Evolutionary conservation across 2,888 invertebrate species (phyloP), one percentile per base, ranked within the genome.

Genomic region (Ophion slaviceki): DNA sequence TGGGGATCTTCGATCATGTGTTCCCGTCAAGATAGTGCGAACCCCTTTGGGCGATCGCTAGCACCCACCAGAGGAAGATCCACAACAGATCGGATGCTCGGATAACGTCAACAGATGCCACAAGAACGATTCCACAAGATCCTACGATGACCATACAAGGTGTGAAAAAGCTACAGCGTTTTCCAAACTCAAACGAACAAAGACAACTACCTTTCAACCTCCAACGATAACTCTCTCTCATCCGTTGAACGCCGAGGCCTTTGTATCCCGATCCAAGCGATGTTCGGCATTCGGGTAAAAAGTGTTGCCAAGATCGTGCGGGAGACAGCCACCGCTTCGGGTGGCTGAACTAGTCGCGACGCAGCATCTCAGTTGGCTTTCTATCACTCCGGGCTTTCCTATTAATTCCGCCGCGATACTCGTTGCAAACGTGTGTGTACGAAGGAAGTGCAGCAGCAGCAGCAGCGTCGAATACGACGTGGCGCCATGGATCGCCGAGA

Each of bases 401-500:
- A 86, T 88, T 88, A 86, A 88, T 87, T 85, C 86, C 66, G 40
- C 71, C 57, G 78, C 75, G 74, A 74, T 81, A 77, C 78, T 79
- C 79, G 75, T 57, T 67, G 67, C 61, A 76, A 57, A 24, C 64
- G 57, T 67, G 66, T 66, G 40, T 68, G 53, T 20, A 28, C 88
- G 89, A 91, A 91, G 91, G 91, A 91, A 92, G 90, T 90, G 89
- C 88, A 82, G 45, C 71, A 78, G 47, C 82, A 64, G 71, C 76
- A 72, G 47, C 72, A 70, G 59, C 70, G 88, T 91, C 91, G 91
- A 90, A 92, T 91, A 89, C 88, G 68, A 68, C 87, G 88, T 90
- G 92, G 92, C 91, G 92, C 92, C 92, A 90, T 87, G 89, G 89
- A 89, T 91, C 90, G 90, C 89, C 90, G 89, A 87, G 90, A 91